Evolutionary conservation across 2,113 vertebrate genomes (phyloP).

Genomic region (Thalassoma bifasciatum): DNA sequence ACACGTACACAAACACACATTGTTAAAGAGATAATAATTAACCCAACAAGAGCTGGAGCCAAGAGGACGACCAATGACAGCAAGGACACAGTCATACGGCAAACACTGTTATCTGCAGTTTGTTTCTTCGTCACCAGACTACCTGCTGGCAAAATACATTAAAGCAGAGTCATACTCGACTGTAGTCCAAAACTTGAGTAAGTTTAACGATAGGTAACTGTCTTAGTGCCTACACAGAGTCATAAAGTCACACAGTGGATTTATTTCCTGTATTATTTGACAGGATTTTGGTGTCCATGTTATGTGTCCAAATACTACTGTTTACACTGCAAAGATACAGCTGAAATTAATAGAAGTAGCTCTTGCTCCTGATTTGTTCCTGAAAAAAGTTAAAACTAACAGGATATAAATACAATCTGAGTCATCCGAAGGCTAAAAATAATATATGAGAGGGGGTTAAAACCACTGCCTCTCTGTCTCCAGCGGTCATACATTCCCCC

Average conservation of each 20-base stretch:
- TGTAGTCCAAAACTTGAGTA: too few relatives aligned
- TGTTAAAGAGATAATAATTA: slow-evolving; percentile 80
- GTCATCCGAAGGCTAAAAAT: background rate
- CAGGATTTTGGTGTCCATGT: too few relatives aligned
- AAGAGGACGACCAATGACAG: slow-evolving; percentile 55
- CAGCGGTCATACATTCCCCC: slow-evolving; percentile 14
- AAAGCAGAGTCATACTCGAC: background rate
- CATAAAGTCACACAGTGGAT: background rate
- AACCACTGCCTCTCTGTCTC: background rate
- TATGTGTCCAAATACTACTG: too few relatives aligned
- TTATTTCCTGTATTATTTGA: too few relatives aligned
- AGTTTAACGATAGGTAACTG: slow-evolving; percentile 6
- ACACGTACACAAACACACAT: slow-evolving; percentile 27
- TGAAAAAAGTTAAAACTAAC: too few relatives aligned
- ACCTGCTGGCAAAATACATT: background rate
- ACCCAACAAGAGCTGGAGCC: slow-evolving; percentile 44
- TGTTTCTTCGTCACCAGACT: slow-evolving; percentile 21
- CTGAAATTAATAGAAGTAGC: too few relatives aligned
- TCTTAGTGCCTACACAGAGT: background rate
- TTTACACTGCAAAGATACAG: too few relatives aligned
- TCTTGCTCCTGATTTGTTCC: too few relatives aligned
- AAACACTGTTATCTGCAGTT: slow-evolving; percentile 66
- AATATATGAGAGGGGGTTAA: background rate
- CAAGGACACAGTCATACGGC: slow-evolving; percentile 21
- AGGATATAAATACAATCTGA: background rate